Conservation (phyloP, 2,797 vertebrate genomes). For the Potorous gilbertii region DNA sequence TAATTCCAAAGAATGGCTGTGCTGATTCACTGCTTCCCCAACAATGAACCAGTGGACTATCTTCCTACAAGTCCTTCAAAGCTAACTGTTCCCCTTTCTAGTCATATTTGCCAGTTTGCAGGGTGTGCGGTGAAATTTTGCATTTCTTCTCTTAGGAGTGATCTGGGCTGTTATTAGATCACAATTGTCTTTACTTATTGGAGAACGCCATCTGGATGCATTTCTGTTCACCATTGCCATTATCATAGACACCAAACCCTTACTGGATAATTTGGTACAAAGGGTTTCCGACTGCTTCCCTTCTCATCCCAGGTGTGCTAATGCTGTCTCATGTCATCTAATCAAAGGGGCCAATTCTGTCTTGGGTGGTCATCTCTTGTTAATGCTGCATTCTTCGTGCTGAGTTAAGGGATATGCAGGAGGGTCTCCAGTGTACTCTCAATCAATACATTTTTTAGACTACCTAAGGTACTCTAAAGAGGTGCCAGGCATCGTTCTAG, state of each 20-base stretch:
- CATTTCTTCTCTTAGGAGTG: background rate
- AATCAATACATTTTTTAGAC: background rate
- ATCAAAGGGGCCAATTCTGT: background rate
- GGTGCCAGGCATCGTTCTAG: background rate
- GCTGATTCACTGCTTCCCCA: background rate
- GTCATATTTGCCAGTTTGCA: background rate
- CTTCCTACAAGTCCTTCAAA: background rate
- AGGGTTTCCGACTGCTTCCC: background rate
- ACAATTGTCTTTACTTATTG: background rate
- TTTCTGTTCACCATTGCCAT: background rate
- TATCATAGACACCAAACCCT: background rate
- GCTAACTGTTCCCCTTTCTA: background rate
- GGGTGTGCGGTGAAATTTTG: background rate
- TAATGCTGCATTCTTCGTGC: accelerated
- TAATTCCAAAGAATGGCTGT: background rate
- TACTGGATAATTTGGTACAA: background rate
- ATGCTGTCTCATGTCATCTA: background rate
- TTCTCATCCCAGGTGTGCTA: background rate
- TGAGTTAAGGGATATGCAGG: background rate
- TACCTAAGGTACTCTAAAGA: background rate
- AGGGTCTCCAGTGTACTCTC: background rate
- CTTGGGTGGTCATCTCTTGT: too few species aligned
- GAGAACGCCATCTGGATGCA: background rate
- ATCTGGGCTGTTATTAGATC: background rate
- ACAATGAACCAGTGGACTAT: background rate